Conservation (phyloP, 2,888 invertebrate genomes). For the Drosophila stalkeri region DNA sequence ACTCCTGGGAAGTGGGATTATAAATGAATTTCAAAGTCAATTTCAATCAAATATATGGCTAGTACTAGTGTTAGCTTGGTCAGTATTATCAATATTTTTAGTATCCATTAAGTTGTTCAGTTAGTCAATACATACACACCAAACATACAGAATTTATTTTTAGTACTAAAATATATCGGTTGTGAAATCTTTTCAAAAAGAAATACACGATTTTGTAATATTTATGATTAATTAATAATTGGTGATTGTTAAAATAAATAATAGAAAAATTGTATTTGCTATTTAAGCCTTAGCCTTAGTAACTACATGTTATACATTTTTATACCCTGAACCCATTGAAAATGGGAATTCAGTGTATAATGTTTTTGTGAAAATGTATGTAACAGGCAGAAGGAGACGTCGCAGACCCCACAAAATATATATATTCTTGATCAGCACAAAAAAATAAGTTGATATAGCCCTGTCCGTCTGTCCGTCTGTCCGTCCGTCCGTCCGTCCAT, state of each 20-base stretch:
- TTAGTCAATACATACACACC: constrained; percentile 14
- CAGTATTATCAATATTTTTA: constrained; percentile 91
- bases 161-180: not conserved
- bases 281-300: not conserved
- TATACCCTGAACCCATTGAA: too few relatives aligned
- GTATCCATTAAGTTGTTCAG: constrained; percentile 90
- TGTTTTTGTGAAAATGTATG: too few relatives aligned
- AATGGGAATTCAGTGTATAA: too few relatives aligned
- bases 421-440: too few relatives aligned
- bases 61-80: constrained; percentile 93
- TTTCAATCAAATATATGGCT: constrained; percentile 93
- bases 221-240: not conserved
- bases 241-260: not conserved
- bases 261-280: not conserved
- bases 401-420: too few relatives aligned
- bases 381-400: too few relatives aligned
- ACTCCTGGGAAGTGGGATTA: constrained; percentile 89
- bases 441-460: too few relatives aligned
- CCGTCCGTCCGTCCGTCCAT: too few relatives aligned
- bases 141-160: not conserved
- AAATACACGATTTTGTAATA: not conserved
- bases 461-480: too few relatives aligned
- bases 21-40: constrained; percentile 92
- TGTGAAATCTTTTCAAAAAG: not conserved
- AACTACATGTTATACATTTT: too few relatives aligned